Base-by-base conservation (phyloP, 2,113 vertebrate species). In the Macquaria ambigua region DNA sequence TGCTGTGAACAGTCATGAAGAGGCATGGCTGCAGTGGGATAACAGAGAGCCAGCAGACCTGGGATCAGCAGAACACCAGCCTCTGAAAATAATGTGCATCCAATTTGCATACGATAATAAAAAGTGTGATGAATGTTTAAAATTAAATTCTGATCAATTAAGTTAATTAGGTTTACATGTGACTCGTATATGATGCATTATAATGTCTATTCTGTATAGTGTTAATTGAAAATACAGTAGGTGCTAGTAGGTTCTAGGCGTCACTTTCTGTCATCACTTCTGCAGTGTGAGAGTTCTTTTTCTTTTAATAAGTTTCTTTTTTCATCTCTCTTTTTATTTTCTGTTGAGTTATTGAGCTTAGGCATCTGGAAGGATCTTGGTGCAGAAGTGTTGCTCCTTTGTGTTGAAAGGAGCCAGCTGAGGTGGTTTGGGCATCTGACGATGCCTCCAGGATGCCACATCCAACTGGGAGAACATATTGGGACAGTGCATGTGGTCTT, bases 301-400 rank as follows among this genome's bases (percentile, higher is more conserved):
- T 74, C 50, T 77, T 37, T 50, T 41, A 62, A 72, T 80, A 66
- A 48, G 11, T 31, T 31, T 70, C 8, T 16, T 39, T 53, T 39
- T 80, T 23, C 1, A 77, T 48, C 78, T 81, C 21, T 25, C 50
- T 77, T 37, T 50, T 41, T 56, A 72, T 79, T 64, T 39, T 25
- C 15, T 7, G 34, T 34, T 34, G 34, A 34, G 34, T 34, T 34
- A 34, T 34, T 34, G 34, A 34, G 3, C 34, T 34, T 34, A 34
- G 34, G 34, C 3, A 5, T 34, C 34, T 34, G 34, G 34, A 34
- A 34, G 34, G 34, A 34, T 34, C 3, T 34, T 34, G 34, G 3
- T 34, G 34, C 4, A 34, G 34, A 34, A 34, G 3, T 34, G 34
- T 34, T 34, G 34, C 34, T 34, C 0, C 34, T 34, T 34, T 34